phyloP scores from a whole-genome alignment of 1,140 invertebrate species.

The Polyergus mexicanus region DNA sequence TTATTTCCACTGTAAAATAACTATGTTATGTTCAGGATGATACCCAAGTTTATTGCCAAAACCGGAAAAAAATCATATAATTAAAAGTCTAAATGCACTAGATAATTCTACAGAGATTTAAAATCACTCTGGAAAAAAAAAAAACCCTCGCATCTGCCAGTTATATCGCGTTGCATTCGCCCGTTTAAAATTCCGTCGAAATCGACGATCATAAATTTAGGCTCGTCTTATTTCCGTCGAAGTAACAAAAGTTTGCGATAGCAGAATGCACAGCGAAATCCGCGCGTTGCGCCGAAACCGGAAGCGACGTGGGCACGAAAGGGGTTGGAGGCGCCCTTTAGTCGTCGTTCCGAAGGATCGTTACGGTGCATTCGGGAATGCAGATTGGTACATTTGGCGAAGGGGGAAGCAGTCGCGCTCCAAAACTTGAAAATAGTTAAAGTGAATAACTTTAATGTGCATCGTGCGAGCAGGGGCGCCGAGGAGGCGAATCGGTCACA shows the following conservation, averaged over 20 bases:
- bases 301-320: constrained; percentile 37
- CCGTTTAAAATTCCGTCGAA: neutral
- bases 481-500: constrained; percentile 22
- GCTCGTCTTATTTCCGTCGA: constrained; percentile 46
- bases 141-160: neutral
- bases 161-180: neutral
- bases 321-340: neutral
- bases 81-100: too few relatives aligned
- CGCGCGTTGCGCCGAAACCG: constrained; percentile 49
- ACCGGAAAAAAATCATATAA: too few relatives aligned
- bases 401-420: constrained; percentile 18
- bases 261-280: constrained; percentile 44
- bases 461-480: neutral
- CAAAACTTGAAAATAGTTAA: constrained; percentile 77
- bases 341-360: constrained; percentile 53
- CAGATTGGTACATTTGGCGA: constrained; percentile 44
- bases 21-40: too few relatives aligned
- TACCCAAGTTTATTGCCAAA: too few relatives aligned
- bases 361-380: constrained; percentile 65
- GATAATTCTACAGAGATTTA: too few relatives aligned
- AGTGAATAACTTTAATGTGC: constrained; percentile 73
- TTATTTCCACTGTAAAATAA: too few relatives aligned
- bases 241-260: constrained; percentile 52
- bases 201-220: constrained; percentile 23
- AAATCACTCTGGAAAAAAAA: too few relatives aligned